A percentile compares a stretch with the other conserved stretches of the same genome.
Conservation (phyloP, 2,113 vertebrate species). For the Gymnarchus niloticus region DNA sequence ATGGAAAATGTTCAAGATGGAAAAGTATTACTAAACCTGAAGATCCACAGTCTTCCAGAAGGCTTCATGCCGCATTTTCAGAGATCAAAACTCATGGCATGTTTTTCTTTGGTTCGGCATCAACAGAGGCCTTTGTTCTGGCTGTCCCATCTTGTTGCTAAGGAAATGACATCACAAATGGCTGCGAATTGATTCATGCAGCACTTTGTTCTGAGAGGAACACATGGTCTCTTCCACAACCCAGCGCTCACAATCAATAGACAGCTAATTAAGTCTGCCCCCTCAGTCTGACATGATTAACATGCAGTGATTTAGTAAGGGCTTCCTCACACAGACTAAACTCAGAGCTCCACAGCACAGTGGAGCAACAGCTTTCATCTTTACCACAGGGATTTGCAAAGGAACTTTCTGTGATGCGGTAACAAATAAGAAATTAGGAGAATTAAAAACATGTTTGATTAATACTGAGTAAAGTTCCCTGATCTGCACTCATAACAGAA, state of each 20-base stretch:
- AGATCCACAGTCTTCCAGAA: background rate
- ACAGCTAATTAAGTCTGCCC: slow-evolving; percentile 8
- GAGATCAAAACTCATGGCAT: background rate
- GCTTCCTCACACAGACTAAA: background rate
- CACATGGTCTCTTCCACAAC: background rate
- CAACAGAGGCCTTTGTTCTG: background rate
- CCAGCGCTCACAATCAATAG: slow-evolving; percentile 14
- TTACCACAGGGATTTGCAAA: background rate
- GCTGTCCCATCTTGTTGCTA: background rate
- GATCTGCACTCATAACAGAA: background rate
- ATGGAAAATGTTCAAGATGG: slow-evolving; percentile 11
- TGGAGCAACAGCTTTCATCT: background rate
- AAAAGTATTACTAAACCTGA: background rate
- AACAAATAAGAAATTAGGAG: background rate
- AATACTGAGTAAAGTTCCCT: background rate
- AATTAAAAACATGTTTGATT: background rate
- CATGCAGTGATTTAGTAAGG: background rate
- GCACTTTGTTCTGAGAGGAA: slow-evolving; percentile 7
- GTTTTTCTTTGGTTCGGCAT: background rate
- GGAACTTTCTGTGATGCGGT: background rate
- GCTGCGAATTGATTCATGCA: background rate
- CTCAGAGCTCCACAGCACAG: background rate
- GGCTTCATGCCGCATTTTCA: background rate
- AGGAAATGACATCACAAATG: slow-evolving; percentile 20
- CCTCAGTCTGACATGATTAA: slow-evolving; percentile 12